These are phyloP conservation scores for Scolopax mira DNA, from an alignment of 2,113 vertebrate genomes.

Conservation along the genomic window DNA sequence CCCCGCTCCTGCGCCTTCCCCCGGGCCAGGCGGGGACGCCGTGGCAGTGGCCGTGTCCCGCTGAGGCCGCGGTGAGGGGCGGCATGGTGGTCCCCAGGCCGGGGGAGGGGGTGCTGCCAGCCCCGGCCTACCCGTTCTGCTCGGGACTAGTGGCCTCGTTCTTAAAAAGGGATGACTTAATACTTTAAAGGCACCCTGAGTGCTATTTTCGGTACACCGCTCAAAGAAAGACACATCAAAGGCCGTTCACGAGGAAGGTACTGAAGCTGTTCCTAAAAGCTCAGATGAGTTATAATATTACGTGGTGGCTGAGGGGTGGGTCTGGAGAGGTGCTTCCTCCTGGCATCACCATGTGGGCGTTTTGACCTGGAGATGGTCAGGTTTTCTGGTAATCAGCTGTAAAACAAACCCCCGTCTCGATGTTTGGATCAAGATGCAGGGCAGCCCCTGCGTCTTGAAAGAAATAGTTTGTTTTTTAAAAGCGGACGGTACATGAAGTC, in stretches of 20 bases:
- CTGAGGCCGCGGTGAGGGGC: not conserved
- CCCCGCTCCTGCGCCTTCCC: not conserved
- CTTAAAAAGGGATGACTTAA: not conserved
- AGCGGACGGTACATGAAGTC: accelerated
- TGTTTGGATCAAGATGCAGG: not conserved
- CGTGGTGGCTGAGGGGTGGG: accelerated
- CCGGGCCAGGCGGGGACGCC: not conserved
- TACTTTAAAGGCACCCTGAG: not conserved
- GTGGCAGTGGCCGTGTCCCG: not conserved
- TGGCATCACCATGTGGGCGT: accelerated
- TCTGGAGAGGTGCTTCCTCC: not conserved
- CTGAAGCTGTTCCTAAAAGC: not conserved
- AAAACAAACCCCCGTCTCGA: not conserved
- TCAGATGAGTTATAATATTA: not conserved
- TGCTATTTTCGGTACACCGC: not conserved
- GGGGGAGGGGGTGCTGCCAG: not conserved
- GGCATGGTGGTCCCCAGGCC: not conserved
- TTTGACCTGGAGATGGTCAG: not conserved
- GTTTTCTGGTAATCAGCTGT: not conserved
- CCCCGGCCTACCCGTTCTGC: not conserved
- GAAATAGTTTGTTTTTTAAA: not conserved
- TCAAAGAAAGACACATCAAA: not conserved
- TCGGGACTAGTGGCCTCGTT: not conserved
- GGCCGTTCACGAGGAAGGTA: not conserved
- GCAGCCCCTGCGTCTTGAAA: accelerated